Conservation (phyloP, 1,140 invertebrate species). For the Plutomurus gul region DNA sequence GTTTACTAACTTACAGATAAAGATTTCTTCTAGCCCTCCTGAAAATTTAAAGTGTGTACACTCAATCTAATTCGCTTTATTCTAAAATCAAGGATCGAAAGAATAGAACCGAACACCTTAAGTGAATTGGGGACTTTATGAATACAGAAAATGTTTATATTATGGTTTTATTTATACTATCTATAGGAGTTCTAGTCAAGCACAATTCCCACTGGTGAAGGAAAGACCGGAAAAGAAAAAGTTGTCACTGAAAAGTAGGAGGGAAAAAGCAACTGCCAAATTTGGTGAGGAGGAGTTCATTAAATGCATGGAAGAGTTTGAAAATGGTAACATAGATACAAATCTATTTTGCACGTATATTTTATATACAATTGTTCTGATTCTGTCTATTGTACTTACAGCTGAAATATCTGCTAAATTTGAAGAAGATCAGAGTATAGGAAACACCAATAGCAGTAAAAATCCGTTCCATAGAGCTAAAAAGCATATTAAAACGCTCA, state of each 20-base stretch:
- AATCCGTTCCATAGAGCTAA: constrained; percentile 58
- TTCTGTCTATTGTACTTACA: no score
- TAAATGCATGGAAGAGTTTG: constrained; percentile 31
- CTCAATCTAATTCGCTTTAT: no score
- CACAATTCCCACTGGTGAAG: constrained; percentile 23
- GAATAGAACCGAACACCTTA: no score
- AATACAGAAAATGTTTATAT: not conserved
- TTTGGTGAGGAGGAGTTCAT: constrained; percentile 37
- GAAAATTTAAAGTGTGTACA: no score
- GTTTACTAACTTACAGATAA: no score
- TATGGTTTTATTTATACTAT: not conserved
- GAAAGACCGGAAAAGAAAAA: constrained; percentile 49
- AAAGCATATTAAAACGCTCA: constrained; percentile 58
- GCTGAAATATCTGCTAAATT: not conserved
- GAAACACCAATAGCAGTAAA: constrained; percentile 49
- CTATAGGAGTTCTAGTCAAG: constrained; percentile 42
- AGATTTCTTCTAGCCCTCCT: no score
- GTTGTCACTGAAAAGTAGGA: constrained; percentile 48
- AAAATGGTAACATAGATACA: constrained; percentile 21
- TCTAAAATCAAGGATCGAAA: no score
- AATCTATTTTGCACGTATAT: not conserved
- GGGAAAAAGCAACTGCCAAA: constrained; percentile 43
- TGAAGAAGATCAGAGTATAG: not conserved
- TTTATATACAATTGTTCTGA: not conserved
- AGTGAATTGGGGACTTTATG: not conserved